Conservation (phyloP, 2,888 invertebrate genomes). For the Athripsodes cinereus region DNA sequence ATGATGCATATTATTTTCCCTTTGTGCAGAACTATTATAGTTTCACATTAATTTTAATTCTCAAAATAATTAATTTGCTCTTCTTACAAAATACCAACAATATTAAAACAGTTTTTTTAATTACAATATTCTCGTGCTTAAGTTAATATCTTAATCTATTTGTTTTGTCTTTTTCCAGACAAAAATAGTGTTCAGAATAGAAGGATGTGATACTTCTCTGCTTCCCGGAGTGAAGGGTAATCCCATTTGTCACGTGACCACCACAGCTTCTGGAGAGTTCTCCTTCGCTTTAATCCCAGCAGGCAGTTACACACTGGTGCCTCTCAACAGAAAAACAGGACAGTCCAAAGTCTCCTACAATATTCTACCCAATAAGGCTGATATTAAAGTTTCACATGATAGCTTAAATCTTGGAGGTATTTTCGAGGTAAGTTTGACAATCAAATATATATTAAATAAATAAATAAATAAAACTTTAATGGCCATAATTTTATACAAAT, state of each 20-base stretch:
- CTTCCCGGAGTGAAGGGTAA: slow-evolving; percentile 52
- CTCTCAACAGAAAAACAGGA: slow-evolving; percentile 47
- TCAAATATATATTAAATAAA: too few relatives aligned
- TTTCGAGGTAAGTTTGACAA: slow-evolving; percentile 67
- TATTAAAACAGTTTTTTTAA: too few relatives aligned
- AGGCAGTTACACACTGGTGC: slow-evolving; percentile 72
- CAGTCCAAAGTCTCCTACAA: slow-evolving; percentile 65
- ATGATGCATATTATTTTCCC: too few relatives aligned
- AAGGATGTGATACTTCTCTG: slow-evolving; percentile 55
- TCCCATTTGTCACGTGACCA: slow-evolving; percentile 67
- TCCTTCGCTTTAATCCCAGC: slow-evolving; percentile 72
- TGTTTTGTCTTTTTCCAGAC: too few relatives aligned
- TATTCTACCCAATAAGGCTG: slow-evolving; percentile 64
- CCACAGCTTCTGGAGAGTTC: slow-evolving; percentile 70
- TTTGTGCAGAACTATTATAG: too few relatives aligned
- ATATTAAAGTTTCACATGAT: slow-evolving; percentile 65
- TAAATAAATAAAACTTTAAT: too few relatives aligned
- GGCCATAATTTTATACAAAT: too few relatives aligned
- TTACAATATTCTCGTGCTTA: too few relatives aligned
- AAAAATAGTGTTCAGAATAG: slow-evolving; percentile 42
- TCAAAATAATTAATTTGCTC: too few relatives aligned
- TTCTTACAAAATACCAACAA: too few relatives aligned
- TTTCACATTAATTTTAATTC: too few relatives aligned
- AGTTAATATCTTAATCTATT: too few relatives aligned
- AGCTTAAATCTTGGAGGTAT: slow-evolving; percentile 56